Percentiles rank a stretch among this genome's conserved stretches.
Evolutionary conservation across 2,113 vertebrate species (phyloP).

Genomic region (Cacatua alba): DNA sequence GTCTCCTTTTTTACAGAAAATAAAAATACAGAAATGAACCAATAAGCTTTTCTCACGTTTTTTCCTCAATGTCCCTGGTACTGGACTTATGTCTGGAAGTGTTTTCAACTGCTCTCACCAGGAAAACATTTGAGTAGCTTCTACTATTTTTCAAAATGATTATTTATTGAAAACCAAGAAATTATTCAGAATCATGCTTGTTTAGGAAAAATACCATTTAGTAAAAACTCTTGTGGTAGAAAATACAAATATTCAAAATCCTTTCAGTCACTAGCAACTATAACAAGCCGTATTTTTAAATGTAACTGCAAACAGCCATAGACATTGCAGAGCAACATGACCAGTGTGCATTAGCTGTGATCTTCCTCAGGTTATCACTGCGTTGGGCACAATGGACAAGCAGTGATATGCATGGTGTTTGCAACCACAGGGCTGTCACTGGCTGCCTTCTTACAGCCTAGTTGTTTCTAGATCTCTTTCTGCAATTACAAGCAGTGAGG

Average conservation of each 20-base stretch:
- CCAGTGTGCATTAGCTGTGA: background rate
- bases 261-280: background rate
- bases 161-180: background rate
- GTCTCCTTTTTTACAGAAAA: constrained; percentile 1
- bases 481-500: background rate
- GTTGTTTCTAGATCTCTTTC: background rate
- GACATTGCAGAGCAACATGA: background rate
- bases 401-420: background rate
- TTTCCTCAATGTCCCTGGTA: background rate
- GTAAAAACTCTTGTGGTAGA: background rate
- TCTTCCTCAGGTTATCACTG: background rate
- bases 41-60: background rate
- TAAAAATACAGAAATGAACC: background rate
- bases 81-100: background rate
- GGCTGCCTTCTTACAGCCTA: background rate
- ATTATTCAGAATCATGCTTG: background rate
- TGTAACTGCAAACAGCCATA: background rate
- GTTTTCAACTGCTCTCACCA: background rate
- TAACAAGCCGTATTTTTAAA: background rate
- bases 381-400: background rate
- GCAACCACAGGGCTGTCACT: background rate
- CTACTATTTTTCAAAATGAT: background rate
- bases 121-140: background rate
- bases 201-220: background rate
- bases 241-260: background rate